Conservation (phyloP, 2,797 vertebrate genomes). For the Rhodeus uyekii region DNA sequence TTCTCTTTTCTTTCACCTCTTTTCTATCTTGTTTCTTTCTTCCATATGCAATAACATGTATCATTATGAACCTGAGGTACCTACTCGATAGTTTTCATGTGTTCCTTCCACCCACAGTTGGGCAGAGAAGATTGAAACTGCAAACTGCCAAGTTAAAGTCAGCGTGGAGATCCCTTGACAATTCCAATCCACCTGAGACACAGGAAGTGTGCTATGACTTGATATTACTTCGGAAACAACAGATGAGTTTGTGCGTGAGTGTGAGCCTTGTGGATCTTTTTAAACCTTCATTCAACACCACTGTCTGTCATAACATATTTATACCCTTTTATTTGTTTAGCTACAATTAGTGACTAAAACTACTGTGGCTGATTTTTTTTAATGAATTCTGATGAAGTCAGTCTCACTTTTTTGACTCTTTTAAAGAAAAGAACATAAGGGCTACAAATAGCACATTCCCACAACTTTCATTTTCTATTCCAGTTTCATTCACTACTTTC, state of each 20-base stretch:
- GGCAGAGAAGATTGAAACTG: conserved; percentile 8
- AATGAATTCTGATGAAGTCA: background rate
- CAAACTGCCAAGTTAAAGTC: background rate
- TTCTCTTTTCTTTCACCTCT: background rate
- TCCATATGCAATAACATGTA: background rate
- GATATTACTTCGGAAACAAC: background rate
- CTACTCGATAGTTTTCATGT: background rate
- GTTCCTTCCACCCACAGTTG: background rate
- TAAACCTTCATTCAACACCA: background rate
- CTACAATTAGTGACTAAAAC: background rate
- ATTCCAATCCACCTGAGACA: background rate
- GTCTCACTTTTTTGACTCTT: background rate
- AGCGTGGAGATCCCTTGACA: background rate
- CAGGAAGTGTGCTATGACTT: background rate
- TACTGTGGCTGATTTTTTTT: background rate
- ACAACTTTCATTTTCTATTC: background rate
- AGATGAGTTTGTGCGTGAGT: background rate
- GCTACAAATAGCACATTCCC: background rate
- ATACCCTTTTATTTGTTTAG: background rate
- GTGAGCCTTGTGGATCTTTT: background rate
- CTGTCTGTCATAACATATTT: background rate
- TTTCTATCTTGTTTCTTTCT: background rate
- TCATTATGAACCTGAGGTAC: background rate
- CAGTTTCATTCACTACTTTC: background rate
- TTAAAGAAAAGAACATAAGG: background rate